phyloP scores from a whole-genome alignment of 2,888 invertebrate species.

The Nephrotoma guestfalica region DNA sequence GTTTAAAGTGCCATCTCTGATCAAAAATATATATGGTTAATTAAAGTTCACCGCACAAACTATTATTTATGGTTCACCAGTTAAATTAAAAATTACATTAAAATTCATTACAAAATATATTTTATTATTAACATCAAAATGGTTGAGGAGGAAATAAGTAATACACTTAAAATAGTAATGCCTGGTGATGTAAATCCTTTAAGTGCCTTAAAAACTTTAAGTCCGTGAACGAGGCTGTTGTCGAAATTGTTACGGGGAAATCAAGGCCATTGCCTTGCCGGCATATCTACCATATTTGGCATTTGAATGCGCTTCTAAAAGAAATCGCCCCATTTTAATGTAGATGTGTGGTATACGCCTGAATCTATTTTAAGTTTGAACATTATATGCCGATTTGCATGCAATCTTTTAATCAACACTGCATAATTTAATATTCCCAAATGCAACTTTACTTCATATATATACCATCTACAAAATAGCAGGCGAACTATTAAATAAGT shows the following conservation, averaged over 20 bases:
- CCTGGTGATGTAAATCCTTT: slow-evolving; percentile 58
- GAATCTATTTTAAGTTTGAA: slow-evolving; percentile 17
- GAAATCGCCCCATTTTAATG: slow-evolving; percentile 77
- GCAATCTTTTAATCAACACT: no score
- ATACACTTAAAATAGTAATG: slow-evolving; percentile 27
- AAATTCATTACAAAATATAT: neutral
- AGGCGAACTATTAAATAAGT: no score
- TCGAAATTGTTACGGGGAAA: slow-evolving; percentile 71
- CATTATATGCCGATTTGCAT: no score
- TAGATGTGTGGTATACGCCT: slow-evolving; percentile 73
- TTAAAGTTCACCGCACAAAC: neutral
- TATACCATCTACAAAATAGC: no score
- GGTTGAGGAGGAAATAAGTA: neutral
- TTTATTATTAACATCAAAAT: neutral
- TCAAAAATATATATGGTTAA: no score
- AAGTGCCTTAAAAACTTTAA: slow-evolving; percentile 69
- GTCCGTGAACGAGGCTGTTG: slow-evolving; percentile 78
- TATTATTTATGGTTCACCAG: neutral
- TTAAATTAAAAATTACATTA: neutral
- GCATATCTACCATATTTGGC: slow-evolving; percentile 75
- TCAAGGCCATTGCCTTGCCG: slow-evolving; percentile 64
- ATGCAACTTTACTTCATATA: no score
- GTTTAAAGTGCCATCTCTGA: no score
- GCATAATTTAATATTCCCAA: no score
- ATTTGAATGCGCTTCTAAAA: slow-evolving; percentile 90